These are phyloP conservation scores for Acyrthosiphon pisum DNA, from an alignment of 1,140 invertebrate genomes.

Conservation along the genomic window DNA sequence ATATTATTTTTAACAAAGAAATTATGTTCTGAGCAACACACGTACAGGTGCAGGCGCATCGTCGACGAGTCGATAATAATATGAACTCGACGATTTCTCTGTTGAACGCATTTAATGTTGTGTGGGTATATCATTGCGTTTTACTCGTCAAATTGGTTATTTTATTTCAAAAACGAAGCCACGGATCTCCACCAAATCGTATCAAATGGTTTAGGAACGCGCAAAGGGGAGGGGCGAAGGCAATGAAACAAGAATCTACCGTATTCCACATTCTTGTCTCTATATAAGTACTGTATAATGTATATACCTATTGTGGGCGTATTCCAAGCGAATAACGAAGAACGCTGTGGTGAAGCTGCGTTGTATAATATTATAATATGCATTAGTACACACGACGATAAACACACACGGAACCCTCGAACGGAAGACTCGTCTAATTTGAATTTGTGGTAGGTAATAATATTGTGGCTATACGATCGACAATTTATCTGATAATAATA, in stretches of 20 bases:
- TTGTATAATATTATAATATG: constrained; percentile 2
- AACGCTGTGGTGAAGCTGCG: not conserved
- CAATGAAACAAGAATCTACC: not conserved
- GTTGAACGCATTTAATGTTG: no score
- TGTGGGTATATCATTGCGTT: not conserved
- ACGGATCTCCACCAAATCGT: not conserved
- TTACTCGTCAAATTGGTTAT: not conserved
- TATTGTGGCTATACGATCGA: not conserved
- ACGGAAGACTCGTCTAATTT: not conserved
- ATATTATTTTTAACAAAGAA: no score
- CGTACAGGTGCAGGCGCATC: no score
- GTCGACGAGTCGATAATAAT: no score
- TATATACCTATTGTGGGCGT: not conserved
- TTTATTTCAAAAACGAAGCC: not conserved
- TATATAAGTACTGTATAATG: not conserved
- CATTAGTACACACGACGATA: not conserved
- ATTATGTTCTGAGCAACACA: no score
- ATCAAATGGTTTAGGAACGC: not conserved
- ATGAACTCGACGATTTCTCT: no score
- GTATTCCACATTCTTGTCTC: not conserved
- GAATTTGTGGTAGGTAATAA: not conserved
- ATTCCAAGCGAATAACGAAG: not conserved
- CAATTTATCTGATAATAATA: not conserved
- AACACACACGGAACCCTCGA: not conserved
- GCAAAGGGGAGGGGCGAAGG: no score